Percentiles rank a stretch among this genome's conserved stretches.
Evolutionary conservation across 2,797 vertebrate genomes (phyloP).

Genomic region (Tarsius wallacei): DNA sequence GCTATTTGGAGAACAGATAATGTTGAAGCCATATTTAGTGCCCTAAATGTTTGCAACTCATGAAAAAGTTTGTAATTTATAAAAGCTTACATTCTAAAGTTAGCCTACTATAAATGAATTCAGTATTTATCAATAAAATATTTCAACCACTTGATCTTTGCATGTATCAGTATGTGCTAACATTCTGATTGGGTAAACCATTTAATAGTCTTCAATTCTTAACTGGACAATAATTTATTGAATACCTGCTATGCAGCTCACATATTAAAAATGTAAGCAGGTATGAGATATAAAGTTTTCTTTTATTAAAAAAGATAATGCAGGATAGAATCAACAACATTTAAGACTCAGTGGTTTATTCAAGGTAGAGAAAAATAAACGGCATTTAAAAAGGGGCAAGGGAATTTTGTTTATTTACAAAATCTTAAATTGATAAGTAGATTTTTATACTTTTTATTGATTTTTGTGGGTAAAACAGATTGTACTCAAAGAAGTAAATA

Average conservation of each 20-base stretch:
- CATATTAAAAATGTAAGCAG: slow-evolving; percentile 16
- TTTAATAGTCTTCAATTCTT: slow-evolving; percentile 15
- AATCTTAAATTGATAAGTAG: not conserved
- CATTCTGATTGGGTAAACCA: not conserved
- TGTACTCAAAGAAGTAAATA: no score
- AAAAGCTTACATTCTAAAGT: slow-evolving; percentile 20
- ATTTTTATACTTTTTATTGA: no score
- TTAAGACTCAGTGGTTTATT: not conserved
- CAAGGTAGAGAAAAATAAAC: not conserved
- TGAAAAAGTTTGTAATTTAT: not conserved
- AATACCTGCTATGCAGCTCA: not conserved
- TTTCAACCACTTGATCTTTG: not conserved
- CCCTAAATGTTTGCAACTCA: not conserved
- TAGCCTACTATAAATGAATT: not conserved
- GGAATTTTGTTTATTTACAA: not conserved
- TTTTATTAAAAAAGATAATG: slow-evolving; percentile 19
- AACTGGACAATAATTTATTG: slow-evolving; percentile 34
- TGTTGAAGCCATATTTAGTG: not conserved
- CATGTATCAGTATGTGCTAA: not conserved
- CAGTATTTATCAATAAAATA: slow-evolving; percentile 21
- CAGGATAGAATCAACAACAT: not conserved
- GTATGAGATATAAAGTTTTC: not conserved
- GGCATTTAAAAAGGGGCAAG: not conserved
- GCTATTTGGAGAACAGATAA: not conserved
- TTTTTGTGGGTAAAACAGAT: no score